A percentile compares a stretch with the other conserved stretches of the same genome.
phyloP scores from a whole-genome alignment of 2,888 invertebrate genomes.

The Pterobdella sp. region DNA sequence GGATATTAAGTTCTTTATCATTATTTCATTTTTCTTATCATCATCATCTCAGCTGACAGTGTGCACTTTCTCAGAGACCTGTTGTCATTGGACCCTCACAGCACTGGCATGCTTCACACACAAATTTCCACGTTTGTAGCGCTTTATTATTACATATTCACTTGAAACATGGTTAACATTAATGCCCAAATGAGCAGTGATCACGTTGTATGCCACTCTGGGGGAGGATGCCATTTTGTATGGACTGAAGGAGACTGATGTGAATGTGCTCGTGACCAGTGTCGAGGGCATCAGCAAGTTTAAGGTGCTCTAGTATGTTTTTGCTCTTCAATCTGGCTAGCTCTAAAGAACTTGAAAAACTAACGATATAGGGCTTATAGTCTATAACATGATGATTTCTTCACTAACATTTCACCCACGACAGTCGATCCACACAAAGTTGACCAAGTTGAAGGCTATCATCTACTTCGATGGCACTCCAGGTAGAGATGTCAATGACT shows the following conservation, averaged over 20 bases:
- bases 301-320: too few species aligned
- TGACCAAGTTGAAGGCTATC: background rate
- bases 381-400: too few species aligned
- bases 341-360: too few species aligned
- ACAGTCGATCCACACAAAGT: background rate
- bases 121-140: slow-evolving; percentile 66
- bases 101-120: slow-evolving; percentile 92
- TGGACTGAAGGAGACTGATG: slow-evolving; percentile 93
- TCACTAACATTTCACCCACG: too few species aligned
- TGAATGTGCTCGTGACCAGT: slow-evolving; percentile 81
- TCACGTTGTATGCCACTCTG: slow-evolving; percentile 91
- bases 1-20: background rate
- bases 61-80: slow-evolving; percentile 91
- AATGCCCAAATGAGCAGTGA: slow-evolving; percentile 57
- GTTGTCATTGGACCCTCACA: slow-evolving; percentile 94
- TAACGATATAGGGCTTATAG: too few species aligned
- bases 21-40: background rate
- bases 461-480: slow-evolving; percentile 13
- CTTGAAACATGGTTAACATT: background rate
- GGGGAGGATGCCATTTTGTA: slow-evolving; percentile 93
- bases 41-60: slow-evolving; percentile 54
- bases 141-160: background rate
- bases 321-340: too few species aligned
- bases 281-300: slow-evolving; percentile 86
- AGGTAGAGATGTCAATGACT: background rate